These are phyloP conservation scores for Rhegmatorhina hoffmannsi DNA, from an alignment of 2,113 vertebrate genomes.

Conservation along the genomic window DNA sequence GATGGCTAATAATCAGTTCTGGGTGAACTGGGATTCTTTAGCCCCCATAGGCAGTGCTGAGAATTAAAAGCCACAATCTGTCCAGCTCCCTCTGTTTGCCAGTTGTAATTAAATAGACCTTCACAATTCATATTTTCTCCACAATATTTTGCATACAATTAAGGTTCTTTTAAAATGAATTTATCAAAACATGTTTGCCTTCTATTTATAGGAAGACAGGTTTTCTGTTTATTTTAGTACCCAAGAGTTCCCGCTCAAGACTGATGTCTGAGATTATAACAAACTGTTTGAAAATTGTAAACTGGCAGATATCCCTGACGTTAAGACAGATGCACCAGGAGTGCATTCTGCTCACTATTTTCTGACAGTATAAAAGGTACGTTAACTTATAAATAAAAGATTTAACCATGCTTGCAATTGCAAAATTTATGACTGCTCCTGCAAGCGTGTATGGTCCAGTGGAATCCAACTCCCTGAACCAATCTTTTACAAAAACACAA, in stretches of 20 bases:
- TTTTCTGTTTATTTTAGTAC: background rate
- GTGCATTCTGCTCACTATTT: background rate
- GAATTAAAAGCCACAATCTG: slow-evolving; percentile 60
- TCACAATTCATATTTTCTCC: background rate
- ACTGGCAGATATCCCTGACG: background rate
- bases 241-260: background rate
- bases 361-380: background rate
- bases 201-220: background rate
- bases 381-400: slow-evolving; percentile 44
- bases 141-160: background rate
- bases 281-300: background rate
- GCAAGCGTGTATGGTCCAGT: background rate
- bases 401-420: slow-evolving; percentile 2
- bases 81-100: slow-evolving; percentile 1
- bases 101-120: background rate
- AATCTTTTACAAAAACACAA: slow-evolving; percentile 22
- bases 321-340: background rate
- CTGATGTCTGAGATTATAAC: background rate
- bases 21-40: background rate
- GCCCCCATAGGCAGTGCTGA: background rate
- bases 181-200: background rate
- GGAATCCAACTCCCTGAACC: slow-evolving; percentile 23
- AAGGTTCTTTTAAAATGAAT: background rate
- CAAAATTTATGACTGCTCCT: slow-evolving; percentile 53
- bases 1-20: background rate